phyloP scores from a whole-genome alignment of 2,797 vertebrate species.

The Poeciliopsis turneri region DNA sequence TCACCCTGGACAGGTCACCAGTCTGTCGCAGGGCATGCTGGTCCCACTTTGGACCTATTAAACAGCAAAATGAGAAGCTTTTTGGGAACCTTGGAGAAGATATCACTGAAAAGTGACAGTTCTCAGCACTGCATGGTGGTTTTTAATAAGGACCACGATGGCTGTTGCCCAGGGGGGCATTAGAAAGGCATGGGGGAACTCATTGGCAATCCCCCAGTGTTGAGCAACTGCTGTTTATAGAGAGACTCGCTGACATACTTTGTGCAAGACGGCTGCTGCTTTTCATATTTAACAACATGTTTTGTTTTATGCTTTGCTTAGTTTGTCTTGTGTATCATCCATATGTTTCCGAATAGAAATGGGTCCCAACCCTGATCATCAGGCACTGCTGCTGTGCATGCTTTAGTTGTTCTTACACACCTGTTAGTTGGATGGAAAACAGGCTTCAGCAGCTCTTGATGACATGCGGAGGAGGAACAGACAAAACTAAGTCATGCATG shows the following conservation, averaged over 20 bases:
- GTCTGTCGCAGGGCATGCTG: too few relatives aligned
- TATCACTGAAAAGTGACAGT: neutral
- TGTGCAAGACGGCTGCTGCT: neutral
- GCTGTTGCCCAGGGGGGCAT: neutral
- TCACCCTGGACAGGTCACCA: too few relatives aligned
- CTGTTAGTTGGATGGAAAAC: too few relatives aligned
- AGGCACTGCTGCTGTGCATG: too few relatives aligned
- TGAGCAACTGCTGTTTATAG: neutral
- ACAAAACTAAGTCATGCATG: too few relatives aligned
- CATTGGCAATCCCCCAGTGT: neutral
- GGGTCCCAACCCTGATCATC: too few relatives aligned
- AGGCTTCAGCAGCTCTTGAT: too few relatives aligned
- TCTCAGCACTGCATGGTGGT: neutral
- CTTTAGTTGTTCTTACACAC: too few relatives aligned
- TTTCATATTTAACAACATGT: neutral
- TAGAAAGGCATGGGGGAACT: neutral
- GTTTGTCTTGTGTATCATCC: neutral
- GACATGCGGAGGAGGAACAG: too few relatives aligned
- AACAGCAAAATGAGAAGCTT: neutral
- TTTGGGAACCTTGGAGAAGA: neutral
- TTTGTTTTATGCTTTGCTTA: neutral
- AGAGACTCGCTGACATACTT: neutral
- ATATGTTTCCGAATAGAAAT: neutral
- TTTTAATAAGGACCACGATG: neutral
- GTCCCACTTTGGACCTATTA: neutral